Conservation (phyloP, 64 coral and sea anemone species). For the Porites australiensis region DNA sequence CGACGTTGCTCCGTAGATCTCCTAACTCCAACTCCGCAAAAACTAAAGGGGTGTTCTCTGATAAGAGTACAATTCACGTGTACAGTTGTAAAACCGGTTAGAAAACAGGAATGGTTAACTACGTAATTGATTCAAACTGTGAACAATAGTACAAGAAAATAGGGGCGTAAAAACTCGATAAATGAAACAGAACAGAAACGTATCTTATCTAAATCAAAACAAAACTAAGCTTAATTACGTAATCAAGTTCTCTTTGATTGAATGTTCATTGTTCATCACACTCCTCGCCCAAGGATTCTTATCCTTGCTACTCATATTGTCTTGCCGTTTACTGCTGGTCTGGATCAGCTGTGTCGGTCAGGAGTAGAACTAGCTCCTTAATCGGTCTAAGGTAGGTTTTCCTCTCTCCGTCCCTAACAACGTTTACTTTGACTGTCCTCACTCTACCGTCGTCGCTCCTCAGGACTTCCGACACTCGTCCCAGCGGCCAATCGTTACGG, state of each 20-base stretch:
- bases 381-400: background rate
- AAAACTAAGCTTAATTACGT: background rate
- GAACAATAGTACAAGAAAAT: conserved; percentile 12
- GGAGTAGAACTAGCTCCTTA: conserved; percentile 3
- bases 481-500: conserved; percentile 17
- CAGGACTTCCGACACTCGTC: conserved; percentile 10
- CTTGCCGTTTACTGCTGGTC: background rate
- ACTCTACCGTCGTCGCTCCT: conserved; percentile 24
- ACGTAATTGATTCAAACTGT: background rate
- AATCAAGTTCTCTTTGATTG: background rate
- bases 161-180: background rate
- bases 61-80: conserved; percentile 2
- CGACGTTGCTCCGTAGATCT: background rate
- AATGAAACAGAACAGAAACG: conserved; percentile 18
- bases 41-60: background rate
- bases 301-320: conserved; percentile 32
- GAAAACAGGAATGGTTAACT: background rate
- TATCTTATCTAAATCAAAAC: conserved; percentile 7
- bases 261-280: conserved; percentile 7
- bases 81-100: conserved; percentile 19
- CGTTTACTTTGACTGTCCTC: background rate
- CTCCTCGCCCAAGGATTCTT: conserved; percentile 31
- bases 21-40: background rate
- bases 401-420: background rate
- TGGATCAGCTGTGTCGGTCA: background rate